Base-by-base conservation (phyloP, 1,140 invertebrate genomes). In the Helicoverpa zea region DNA sequence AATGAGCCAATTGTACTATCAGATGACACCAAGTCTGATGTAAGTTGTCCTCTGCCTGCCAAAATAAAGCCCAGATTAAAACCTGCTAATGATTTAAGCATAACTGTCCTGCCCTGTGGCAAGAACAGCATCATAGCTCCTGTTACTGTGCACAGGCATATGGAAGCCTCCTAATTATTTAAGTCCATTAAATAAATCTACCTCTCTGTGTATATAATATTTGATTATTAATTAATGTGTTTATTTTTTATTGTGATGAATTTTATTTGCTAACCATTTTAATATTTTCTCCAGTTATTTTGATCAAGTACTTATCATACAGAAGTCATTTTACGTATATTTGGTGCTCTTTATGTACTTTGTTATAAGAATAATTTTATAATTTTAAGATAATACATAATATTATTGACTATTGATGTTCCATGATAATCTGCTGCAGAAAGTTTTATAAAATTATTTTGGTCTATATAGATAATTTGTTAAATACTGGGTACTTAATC, bases 131-230 rank as follows among this genome's bases (percentile, higher is more conserved):
- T 99, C 58, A 95, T 98, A 85, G 98, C 98, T 14, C 97, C 98
- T 56, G 98, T 98, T 23, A 98, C 98, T 51, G 98, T 99, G 61
- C 98, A 99, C 92, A 96, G 97, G 84, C 96, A 97, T 87, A 97
- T 97, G 97, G 97, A 97, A 92, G 96, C 97, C 23, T 95, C 95
- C 66, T 95, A 95, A 89, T 79, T 70, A 80, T 83, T 52, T 81
- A 81, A 51, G 59, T 72, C 54, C n/a, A 61, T 70, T 79, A 47
- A 81, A 66, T 79, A 82, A 83, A 90, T 86, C 92, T 94, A 94
- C 93, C 92, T 94, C 92, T 94, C 92, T 84, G 16, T 92, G 88
- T 92, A 92, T 72, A 91, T 89, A 90, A 63, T 73, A 79, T 79
- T 68, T 49, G 49, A 78, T 74, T 80, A 70, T 52, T 52, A 66